A percentile compares a stretch with the other conserved stretches of the same genome.
Conservation (phyloP, 2,113 vertebrate genomes). For the Elgaria multicarinata region DNA sequence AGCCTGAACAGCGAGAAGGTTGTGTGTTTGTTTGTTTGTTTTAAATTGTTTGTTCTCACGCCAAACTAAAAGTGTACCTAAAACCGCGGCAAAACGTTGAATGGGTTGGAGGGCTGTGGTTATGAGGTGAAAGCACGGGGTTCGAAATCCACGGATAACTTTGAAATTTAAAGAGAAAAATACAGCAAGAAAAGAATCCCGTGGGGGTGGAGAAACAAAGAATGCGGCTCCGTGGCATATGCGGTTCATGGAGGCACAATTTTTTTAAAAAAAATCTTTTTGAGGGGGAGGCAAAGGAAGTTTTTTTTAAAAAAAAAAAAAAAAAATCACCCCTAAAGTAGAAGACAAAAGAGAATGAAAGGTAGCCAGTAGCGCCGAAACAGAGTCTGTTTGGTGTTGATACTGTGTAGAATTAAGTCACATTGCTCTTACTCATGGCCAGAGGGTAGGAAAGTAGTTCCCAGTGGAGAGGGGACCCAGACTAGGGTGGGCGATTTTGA, state of each 20-base stretch:
- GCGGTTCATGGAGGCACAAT: rapidly evolving
- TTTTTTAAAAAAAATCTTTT: neutral
- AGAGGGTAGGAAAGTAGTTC: constrained; percentile 70
- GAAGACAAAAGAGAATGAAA: constrained; percentile 59
- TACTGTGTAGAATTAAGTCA: constrained; percentile 72
- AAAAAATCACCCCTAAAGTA: neutral
- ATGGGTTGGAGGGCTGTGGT: neutral
- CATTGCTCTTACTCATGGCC: constrained; percentile 66
- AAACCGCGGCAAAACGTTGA: neutral
- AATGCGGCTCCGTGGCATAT: rapidly evolving
- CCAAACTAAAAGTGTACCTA: neutral
- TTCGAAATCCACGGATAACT: neutral
- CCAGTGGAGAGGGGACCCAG: constrained; percentile 67
- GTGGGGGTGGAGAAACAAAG: neutral
- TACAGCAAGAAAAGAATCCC: neutral
- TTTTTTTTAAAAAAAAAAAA: too few species aligned
- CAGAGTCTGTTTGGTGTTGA: constrained; percentile 73
- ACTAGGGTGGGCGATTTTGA: constrained; percentile 44
- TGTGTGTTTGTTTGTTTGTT: neutral
- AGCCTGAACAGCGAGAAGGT: rapidly evolving
- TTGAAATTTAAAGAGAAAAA: neutral
- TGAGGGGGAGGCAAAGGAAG: constrained; percentile 8
- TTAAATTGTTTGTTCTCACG: neutral
- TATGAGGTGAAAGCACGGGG: neutral
- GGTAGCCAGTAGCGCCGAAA: constrained; percentile 39